Evolutionary conservation across 2,797 vertebrate species (phyloP).

Genomic region (Ateles fusciceps): DNA sequence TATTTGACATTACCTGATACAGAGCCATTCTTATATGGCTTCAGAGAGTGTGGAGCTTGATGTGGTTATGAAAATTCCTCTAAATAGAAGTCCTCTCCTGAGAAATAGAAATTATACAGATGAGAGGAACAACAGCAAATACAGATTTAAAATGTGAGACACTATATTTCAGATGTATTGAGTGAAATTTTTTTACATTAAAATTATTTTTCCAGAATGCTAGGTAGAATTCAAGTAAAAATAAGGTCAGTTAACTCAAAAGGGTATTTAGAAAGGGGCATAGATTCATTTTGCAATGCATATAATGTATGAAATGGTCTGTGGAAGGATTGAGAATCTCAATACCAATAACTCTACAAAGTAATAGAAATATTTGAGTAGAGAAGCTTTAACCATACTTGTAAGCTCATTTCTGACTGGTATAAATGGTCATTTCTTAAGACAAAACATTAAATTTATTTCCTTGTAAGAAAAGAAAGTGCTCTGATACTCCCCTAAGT

Average conservation of each 20-base stretch:
- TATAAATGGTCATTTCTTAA: constrained; percentile 22
- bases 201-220: constrained; percentile 20
- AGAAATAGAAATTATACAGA: background rate
- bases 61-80: constrained; percentile 13
- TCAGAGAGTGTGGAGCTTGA: background rate
- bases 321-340: background rate
- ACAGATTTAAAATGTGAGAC: background rate
- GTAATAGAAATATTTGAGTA: background rate
- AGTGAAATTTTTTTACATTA: background rate
- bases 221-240: constrained; percentile 2
- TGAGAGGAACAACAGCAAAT: background rate
- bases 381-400: background rate
- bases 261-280: background rate
- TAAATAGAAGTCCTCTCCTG: background rate
- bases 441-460: constrained; percentile 29
- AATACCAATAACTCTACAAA: background rate
- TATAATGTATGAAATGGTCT: background rate
- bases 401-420: constrained; percentile 40
- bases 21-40: background rate
- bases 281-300: background rate
- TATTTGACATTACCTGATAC: background rate
- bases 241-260: background rate
- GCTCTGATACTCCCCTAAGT: background rate
- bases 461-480: constrained; percentile 52
- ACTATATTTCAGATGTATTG: background rate